A percentile compares a stretch with the other conserved stretches of the same genome.
Conservation (phyloP, 2,113 vertebrate species). For the Tragelaphus scriptus region DNA sequence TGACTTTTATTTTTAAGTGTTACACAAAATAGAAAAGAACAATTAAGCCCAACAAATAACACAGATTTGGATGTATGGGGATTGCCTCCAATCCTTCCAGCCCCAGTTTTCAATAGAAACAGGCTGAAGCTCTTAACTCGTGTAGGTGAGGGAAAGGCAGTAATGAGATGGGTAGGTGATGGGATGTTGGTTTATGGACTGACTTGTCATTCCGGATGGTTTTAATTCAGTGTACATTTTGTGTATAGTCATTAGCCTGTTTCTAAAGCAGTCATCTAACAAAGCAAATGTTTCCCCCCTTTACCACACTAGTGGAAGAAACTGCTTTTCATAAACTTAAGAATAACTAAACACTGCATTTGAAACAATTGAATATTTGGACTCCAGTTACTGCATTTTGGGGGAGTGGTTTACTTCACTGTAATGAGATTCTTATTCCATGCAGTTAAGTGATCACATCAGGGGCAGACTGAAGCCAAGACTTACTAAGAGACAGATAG, state of each 20-base stretch:
- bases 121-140: neutral
- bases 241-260: neutral
- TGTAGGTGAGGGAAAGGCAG: neutral
- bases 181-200: neutral
- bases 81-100: neutral
- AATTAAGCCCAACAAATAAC: neutral
- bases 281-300: neutral
- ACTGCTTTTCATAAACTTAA: neutral
- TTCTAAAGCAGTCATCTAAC: neutral
- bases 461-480: neutral
- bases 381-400: neutral
- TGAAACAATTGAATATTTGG: neutral
- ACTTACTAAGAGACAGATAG: neutral
- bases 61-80: neutral
- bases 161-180: neutral
- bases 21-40: neutral
- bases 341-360: neutral
- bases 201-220: neutral
- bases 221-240: conserved; percentile 12
- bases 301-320: neutral
- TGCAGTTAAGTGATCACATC: neutral
- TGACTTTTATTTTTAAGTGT: neutral
- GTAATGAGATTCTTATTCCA: neutral
- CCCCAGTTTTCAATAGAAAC: neutral
- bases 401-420: neutral